Conservation (phyloP, 2,888 invertebrate genomes). For the Drosophila quinaria region DNA sequence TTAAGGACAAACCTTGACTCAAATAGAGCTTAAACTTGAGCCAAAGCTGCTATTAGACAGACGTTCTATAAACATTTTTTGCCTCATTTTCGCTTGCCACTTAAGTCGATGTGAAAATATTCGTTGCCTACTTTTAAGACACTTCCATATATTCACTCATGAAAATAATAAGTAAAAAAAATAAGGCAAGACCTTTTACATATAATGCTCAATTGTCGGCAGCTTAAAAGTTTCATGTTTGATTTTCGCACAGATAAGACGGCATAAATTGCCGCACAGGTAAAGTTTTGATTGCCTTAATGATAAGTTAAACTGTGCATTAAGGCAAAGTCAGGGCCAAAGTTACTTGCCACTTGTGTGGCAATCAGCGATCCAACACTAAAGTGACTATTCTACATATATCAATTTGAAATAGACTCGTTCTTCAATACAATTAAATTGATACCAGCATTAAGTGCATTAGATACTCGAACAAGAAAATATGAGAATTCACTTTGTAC, state of each 20-base stretch:
- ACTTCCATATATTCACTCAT: not conserved
- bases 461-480: not conserved
- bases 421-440: conserved; percentile 10
- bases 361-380: conserved; percentile 20
- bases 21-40: conserved; percentile 61
- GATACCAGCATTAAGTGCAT: conserved; percentile 1
- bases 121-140: conserved; percentile 39
- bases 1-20: conserved; percentile 35
- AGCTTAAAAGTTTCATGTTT: conserved; percentile 79
- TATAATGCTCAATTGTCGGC: conserved; percentile 77
- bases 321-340: conserved; percentile 26
- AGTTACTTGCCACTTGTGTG: conserved; percentile 42
- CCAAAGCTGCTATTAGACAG: conserved; percentile 64
- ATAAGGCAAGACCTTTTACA: conserved; percentile 50
- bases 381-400: not conserved
- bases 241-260: conserved; percentile 75
- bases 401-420: conserved; percentile 6
- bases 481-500: not conserved
- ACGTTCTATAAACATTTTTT: conserved; percentile 40
- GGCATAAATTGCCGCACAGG: conserved; percentile 76
- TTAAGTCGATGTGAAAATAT: conserved; percentile 43
- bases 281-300: conserved; percentile 77
- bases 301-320: conserved; percentile 72
- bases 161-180: conserved; percentile 6
- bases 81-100: conserved; percentile 28